Evolutionary conservation across 2,797 vertebrate genomes (phyloP), one percentile per base, ranked within the genome.

Genomic region (Rhadinocentrus ornatus): DNA sequence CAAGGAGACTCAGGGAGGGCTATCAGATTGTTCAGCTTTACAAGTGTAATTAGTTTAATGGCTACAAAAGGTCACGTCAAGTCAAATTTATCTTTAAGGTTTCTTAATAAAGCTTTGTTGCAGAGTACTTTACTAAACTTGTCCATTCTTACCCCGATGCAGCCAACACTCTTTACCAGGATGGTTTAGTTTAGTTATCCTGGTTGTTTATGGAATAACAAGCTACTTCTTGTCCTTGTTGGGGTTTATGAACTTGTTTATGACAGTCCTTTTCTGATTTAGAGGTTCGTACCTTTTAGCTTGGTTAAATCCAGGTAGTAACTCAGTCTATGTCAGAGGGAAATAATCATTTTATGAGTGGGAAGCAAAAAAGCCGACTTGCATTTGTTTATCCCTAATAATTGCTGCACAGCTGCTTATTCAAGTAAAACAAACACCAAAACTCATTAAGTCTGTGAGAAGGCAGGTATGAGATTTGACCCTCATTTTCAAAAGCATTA

Each of bases 401-500:
- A 55, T 53, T 4, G 34, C 37, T 41, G 44, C 35, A 52, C 37
- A 69, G 18, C 46, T 60, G 73, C 69, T 78, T n/a, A 1, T 69
- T 62, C 15, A n/a, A 62, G 37, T 46, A 53, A 78, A 81, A 81
- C 69, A 80, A 74, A 81, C 57, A 73, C 20, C 1, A 52, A 75
- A 77, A 79, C 63, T 56, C 73, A 86, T 86, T 84, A 84, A 72
- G 75, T 81, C 62, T 44, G 68, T 1, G 65, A 44, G 66, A 50
- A 56, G 32, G 62, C 29, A 2, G 31, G 48, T 77, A 71, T 56
- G 31, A 75, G 66, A 46, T 69, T 63, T 80, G 73, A 83, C 77
- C 78, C 48, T 39, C 16, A 34, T 12, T 71, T 62, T 76, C 62
- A 66, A 86, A 84, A 86, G 72, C 72, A 82, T 88, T 76, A 60